Evolutionary conservation across 1,140 invertebrate genomes (phyloP).

Genomic region (Cataglyphis hispanica): DNA sequence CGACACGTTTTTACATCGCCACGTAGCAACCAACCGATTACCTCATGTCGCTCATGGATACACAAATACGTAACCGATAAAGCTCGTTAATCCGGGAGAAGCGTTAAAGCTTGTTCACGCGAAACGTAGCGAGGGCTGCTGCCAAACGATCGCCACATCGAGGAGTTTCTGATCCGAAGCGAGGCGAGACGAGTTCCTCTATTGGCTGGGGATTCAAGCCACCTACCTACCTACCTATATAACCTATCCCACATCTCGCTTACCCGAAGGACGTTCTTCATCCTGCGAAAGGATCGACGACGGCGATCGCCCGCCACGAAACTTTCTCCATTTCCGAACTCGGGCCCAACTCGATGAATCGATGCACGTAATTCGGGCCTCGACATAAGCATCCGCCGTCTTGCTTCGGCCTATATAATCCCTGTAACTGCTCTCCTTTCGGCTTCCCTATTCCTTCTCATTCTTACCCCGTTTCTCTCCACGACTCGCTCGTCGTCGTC

Average conservation of each 20-base stretch:
- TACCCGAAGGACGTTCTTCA: conserved; percentile 61
- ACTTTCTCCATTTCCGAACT: conserved; percentile 82
- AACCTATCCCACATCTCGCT: conserved; percentile 5
- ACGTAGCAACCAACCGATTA: conserved; percentile 37
- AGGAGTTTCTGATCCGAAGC: conserved; percentile 11
- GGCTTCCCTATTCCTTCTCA: not conserved
- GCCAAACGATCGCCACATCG: conserved; percentile 32
- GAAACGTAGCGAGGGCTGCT: conserved; percentile 46
- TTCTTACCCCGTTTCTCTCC: conserved; percentile 31
- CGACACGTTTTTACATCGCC: conserved; percentile 30
- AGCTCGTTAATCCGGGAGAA: conserved; percentile 48
- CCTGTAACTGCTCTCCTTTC: conserved; percentile 14
- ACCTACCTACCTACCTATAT: not conserved
- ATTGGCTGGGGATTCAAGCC: not conserved
- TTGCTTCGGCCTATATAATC: conserved; percentile 54
- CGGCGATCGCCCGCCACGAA: conserved; percentile 65
- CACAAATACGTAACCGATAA: conserved; percentile 20
- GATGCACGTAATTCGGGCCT: conserved; percentile 83
- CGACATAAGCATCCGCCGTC: conserved; percentile 47
- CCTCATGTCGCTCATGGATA: not conserved
- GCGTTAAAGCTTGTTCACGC: conserved; percentile 56
- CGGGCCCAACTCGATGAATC: conserved; percentile 74
- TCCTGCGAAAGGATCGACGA: conserved; percentile 68
- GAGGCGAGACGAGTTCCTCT: not conserved
- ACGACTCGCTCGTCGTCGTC: conserved; percentile 3